Evolutionary conservation across 2,113 vertebrate species (phyloP), one percentile per base, ranked within the genome.

Genomic region (Psittacara wagleri): DNA sequence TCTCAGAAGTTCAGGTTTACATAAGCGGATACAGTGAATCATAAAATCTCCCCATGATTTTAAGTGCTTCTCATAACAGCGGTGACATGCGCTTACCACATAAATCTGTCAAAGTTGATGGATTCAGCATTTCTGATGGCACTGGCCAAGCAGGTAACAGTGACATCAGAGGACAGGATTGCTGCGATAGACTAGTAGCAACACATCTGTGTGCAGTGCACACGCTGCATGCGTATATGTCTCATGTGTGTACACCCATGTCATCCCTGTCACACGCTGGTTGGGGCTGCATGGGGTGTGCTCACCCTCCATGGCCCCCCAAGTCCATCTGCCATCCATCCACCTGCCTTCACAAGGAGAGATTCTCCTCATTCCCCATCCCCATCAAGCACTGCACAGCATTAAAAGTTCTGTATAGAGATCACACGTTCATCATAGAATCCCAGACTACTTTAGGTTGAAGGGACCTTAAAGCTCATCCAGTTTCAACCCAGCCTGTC

Each of bases 21-120:
- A 88, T 37, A 16, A 94, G 81, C 59, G 57, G 96, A 92, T 76
- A 83, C 46, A 28, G 70, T 96, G 88, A 94, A 93, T 96, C 96
- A 96, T 86, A 78, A 85, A 80, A 93, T 59, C 82, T 94, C 84
- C 87, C 92, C 51, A 8, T 85, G 92, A 82, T 89, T 92, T 81
- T 85, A 94, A 86, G 72, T 43, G 85, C 84, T 75, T 18, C 93
- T 76, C 84, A 33, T 84, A 82, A 88, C 17, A 44, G 73, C 19
- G 4, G 68, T 75, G 91, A 88, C 87, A 91, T 39, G 23, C 35
- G 64, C 85, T 92, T 76, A 72, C 76, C 73, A 94, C 81, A 43
- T 88, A 80, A 87, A 93, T 87, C 91, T 90, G 70, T 51, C 95
- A 80, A 29, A 64, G 48, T 20, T 33, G 51, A 86, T 83, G 92